Percentiles rank a stretch among this genome's conserved stretches.
Conservation (phyloP, 2,888 invertebrate species). For the Parapristionchus giblindavisi region DNA sequence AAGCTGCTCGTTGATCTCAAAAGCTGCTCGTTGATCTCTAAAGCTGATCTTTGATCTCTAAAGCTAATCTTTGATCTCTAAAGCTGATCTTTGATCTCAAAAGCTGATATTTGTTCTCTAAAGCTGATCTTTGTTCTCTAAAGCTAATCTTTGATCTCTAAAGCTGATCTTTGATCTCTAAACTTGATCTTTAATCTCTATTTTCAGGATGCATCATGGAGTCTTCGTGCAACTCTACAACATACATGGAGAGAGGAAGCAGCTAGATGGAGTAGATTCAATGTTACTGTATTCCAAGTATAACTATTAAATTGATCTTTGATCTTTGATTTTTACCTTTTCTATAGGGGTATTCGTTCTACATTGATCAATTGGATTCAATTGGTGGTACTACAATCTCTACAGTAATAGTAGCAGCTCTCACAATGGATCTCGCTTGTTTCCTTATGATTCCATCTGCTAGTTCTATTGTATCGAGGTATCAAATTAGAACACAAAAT, state of each 20-base stretch:
- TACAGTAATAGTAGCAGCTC: constrained; percentile 56
- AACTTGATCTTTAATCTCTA: no score
- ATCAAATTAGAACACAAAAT: no score
- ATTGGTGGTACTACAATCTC: constrained; percentile 55
- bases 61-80: neutral
- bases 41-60: no score
- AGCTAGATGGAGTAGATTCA: constrained; percentile 49
- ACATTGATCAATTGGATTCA: constrained; percentile 59
- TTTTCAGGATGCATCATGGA: constrained; percentile 32
- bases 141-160: no score
- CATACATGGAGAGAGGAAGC: constrained; percentile 55
- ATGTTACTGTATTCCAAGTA: constrained; percentile 62
- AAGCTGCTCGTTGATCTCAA: no score
- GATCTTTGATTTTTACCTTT: neutral
- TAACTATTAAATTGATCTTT: neutral
- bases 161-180: neutral
- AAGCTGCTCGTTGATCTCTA: no score
- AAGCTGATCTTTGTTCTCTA: no score
- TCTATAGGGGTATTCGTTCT: constrained; percentile 58
- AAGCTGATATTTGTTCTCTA: no score
- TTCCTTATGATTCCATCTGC: constrained; percentile 58
- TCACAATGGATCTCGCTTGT: constrained; percentile 61
- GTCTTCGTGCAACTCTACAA: constrained; percentile 47
- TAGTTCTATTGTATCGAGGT: constrained; percentile 52
- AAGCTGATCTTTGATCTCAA: no score